Evolutionary conservation across 2,113 vertebrate genomes (phyloP), one percentile per base, ranked within the genome.

Genomic region (Canis aureus): DNA sequence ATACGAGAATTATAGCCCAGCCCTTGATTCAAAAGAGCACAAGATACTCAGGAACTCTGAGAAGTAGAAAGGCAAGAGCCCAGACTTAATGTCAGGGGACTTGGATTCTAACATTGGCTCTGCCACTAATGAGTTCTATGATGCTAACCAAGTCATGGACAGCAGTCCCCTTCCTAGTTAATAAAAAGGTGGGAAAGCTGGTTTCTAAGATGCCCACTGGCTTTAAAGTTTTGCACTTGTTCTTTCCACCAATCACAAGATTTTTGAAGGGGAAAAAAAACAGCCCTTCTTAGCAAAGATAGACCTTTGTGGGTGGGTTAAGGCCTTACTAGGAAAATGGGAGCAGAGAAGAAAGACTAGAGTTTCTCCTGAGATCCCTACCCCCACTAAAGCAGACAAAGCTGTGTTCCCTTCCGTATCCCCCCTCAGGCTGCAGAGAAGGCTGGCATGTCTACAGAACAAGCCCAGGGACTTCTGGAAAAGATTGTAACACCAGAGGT

Each of bases 361-460:
- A 17, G 2, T 66, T 96, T 38, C 43, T 73, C 53, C 74, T 15
- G 60, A 73, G 55, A 76, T 4, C 43, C 4, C 69, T 16, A 8
- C 49, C 8, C 27, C 13, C 4, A 11, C 88, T 32, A 35, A 62
- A 0, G 1, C 8, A 20, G 53, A 43, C 60, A 64, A 3, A 43
- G 15, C 38, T 55, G 9, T 62, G 8, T 53, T 69, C 49, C 35
- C 60, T 84, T 1, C 62, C 11, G 6, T 3, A 7, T 84, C 38
- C 95, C 38, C 95, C 80, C 79, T 38, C 95, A 99, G 99, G 99
- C 99, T 94, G 99, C 99, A 1, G 25, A 29, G 94, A 98, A 98
- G 97, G 99, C 99, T 19, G 99, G 99, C 60, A 60, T 99, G 38
- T 96, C 99, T n/a, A 83, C 97, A 66, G 97, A 96, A 7, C 97